Base-by-base conservation (phyloP, 2,113 vertebrate species). In the Syngnathoides biaculeatus region DNA sequence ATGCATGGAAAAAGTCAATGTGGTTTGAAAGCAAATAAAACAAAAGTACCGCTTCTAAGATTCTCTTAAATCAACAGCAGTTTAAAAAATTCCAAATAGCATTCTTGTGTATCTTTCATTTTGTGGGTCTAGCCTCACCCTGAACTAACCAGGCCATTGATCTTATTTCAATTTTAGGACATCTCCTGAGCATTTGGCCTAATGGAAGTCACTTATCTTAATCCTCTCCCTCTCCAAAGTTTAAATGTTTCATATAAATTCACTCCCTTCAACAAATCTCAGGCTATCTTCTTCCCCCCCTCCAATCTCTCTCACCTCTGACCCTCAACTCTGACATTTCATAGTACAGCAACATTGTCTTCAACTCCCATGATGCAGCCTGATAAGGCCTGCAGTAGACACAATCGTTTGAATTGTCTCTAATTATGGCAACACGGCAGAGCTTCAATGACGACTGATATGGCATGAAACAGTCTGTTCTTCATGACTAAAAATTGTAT, bases 351-450 rank as follows among this genome's bases (percentile, higher is more conserved):
- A 78, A 82, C 84, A 79, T 79, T 87, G 84, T 82, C 63, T 82
- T 78, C 50, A 43, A 63, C 71, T 64, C 30, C 56, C 48, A 53
- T 69, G 72, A 79, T 66, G 81, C 61, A 60, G 65, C 68, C 71
- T 60, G 65, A 76, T 78, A 70, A 61, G 74, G 68, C 65, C 61
- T 58, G 62, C 71, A 57, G 59, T 66, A 50, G 60, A 81, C 67
- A 89, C 85, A 90, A 88, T 84, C 58, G 75, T 65, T 30, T 24
- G 53, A 50, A 86, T 90, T 90, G 89, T 88, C 74, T 81, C 65
- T 58, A 70, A 69, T 75, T 70, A 75, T 78, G 69, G 75, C 74
- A 73, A 75, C 60, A n/a, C 30, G 77, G 67, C 65, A 72, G 69
- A 58, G 38, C 53, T 24, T 20, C 40, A 62, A 65, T 75, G 69